Base-by-base conservation (phyloP, 1,140 invertebrate species). In the Brachionus manjavacas region DNA sequence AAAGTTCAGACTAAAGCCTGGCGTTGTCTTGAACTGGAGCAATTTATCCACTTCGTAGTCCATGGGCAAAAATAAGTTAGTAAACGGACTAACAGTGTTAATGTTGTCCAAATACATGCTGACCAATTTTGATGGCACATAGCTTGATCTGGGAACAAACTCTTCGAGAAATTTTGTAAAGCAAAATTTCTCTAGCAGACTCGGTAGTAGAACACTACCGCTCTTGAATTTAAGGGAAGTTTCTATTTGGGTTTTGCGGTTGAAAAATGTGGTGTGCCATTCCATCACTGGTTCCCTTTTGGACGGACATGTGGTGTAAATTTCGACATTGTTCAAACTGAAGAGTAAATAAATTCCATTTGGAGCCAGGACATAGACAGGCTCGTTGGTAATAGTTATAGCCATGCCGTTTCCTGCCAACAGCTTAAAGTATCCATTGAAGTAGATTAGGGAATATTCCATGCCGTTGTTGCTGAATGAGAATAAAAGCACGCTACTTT, bases 351-450 rank as follows among this genome's bases (percentile, higher is more conserved):
- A 76, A 23, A 76, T 11, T 3, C 72, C 72, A 23, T 49, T 2
- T 52, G 28, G 68, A 9, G 68, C 68, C 1, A 49, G 12, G 1
- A 23, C 31, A 74, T 74, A 23, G 1, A 23, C 39, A 49, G 41
- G 20, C 23, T 76, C 14, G 16, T 76, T 76, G 7, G 20, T 23
- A 28, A 76, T 76, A 6, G 41, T 2, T 3, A 49, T 23, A 76
- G 41, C 46, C 12, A 49, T 20, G 9, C 72, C 72, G 14, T 23
- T 76, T 2, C 41, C 41, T 3, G 72, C 20, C 16, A 76, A 25
- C 8, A 76, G 25, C 43, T 76, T 76, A 25, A 76, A 76, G 16
- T 46, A 28, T 12, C 72, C 72, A 76, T 76, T 76, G n/a, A 76
- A 76, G 28, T 76, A 76, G 12, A 76, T 76, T 1, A 76, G 23